phyloP scores from a whole-genome alignment of 2,797 vertebrate genomes.

The Peromyscus eremicus region DNA sequence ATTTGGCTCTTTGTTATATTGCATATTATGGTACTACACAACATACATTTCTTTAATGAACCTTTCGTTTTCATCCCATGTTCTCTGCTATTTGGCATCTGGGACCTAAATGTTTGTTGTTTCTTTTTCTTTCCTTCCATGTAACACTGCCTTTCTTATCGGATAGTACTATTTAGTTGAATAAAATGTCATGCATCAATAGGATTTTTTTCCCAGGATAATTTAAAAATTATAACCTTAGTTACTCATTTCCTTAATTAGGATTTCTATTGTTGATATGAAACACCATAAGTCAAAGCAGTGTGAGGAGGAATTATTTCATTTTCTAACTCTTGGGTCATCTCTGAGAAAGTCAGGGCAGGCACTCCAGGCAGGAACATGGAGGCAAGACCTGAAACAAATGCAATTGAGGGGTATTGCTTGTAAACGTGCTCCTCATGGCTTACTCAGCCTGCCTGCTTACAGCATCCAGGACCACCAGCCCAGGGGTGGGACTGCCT shows the following conservation, averaged over 20 bases:
- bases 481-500: no score
- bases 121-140: neutral
- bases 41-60: neutral
- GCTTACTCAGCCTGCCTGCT: neutral
- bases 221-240: neutral
- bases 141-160: neutral
- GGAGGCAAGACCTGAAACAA: neutral
- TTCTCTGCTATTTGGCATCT: neutral
- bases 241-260: neutral
- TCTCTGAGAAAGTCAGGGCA: neutral
- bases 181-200: neutral
- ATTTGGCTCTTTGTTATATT: slow-evolving; percentile 49
- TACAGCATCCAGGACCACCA: neutral
- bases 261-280: neutral
- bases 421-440: neutral
- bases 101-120: neutral
- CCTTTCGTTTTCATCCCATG: neutral
- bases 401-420: fast-evolving
- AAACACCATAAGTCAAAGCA: neutral
- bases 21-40: neutral
- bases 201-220: neutral
- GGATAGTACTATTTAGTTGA: neutral
- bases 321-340: neutral
- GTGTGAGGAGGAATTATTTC: neutral
- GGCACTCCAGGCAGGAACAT: neutral